phyloP scores from a whole-genome alignment of 2,113 vertebrate genomes.

The Heterochromis multidens region DNA sequence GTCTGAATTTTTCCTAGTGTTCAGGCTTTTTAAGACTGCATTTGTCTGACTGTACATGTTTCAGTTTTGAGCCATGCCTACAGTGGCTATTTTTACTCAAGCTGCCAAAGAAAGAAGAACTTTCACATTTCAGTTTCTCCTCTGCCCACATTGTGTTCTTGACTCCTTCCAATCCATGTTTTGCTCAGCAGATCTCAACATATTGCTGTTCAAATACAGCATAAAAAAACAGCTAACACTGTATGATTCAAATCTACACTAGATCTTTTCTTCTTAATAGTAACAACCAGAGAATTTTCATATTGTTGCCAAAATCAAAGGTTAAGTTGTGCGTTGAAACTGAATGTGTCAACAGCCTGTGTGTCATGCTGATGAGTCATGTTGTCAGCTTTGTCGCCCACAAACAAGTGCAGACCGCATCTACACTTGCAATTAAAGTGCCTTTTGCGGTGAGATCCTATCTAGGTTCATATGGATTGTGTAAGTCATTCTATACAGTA shows the following conservation, averaged over 20 bases:
- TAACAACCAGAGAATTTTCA: background rate
- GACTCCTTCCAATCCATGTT: background rate
- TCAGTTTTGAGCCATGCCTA: background rate
- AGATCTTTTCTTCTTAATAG: background rate
- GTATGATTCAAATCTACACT: background rate
- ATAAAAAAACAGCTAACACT: background rate
- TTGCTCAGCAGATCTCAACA: background rate
- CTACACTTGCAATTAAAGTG: background rate
- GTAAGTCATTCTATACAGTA: background rate
- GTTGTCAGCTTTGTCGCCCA: slow-evolving; percentile 24
- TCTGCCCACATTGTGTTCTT: background rate
- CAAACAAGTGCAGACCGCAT: slow-evolving; percentile 3
- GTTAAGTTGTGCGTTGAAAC: background rate
- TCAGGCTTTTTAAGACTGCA: background rate
- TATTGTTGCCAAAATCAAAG: background rate
- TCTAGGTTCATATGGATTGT: background rate
- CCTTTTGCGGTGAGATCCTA: background rate
- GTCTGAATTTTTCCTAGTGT: background rate
- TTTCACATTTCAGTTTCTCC: background rate
- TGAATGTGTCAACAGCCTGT: slow-evolving; percentile 8
- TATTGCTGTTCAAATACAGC: background rate
- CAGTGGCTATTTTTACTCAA: background rate
- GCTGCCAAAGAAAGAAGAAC: background rate
- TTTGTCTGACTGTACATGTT: background rate
- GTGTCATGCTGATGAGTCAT: slow-evolving; percentile 52